Conservation (phyloP, 2,797 vertebrate genomes). For the Lepilemur septentrionalis region DNA sequence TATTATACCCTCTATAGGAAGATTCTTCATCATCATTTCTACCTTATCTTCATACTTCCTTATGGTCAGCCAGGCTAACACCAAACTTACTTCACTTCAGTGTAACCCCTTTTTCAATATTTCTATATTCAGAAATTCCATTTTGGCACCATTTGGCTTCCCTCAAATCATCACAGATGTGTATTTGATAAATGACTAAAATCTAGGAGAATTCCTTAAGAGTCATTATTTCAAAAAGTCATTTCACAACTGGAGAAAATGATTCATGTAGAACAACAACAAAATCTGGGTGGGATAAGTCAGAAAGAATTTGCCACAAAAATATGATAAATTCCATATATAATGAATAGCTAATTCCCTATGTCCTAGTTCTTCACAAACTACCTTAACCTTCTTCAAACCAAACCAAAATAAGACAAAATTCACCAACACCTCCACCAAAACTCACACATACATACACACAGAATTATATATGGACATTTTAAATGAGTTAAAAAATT, state of each 20-base stretch:
- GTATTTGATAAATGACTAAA: background rate
- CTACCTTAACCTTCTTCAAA: background rate
- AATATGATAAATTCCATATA: background rate
- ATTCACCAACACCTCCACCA: background rate
- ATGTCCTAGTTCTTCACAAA: background rate
- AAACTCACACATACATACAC: background rate
- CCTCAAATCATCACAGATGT: background rate
- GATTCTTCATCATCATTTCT: background rate
- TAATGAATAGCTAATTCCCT: background rate
- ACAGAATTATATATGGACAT: background rate
- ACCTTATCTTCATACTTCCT: too few relatives aligned
- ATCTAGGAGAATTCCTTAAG: background rate
- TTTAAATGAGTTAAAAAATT: background rate
- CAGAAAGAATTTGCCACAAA: background rate
- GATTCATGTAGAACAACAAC: background rate
- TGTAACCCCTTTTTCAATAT: background rate
- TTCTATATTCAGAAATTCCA: background rate
- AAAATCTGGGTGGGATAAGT: background rate
- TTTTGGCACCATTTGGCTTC: background rate
- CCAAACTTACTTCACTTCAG: background rate
- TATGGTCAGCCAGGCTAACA: background rate
- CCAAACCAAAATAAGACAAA: background rate
- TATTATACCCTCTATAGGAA: accelerated
- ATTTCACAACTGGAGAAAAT: background rate
- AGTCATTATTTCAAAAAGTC: background rate